These are phyloP conservation scores for Hippopotamus amphibius DNA, from an alignment of 2,113 vertebrate genomes.

Conservation along the genomic window DNA sequence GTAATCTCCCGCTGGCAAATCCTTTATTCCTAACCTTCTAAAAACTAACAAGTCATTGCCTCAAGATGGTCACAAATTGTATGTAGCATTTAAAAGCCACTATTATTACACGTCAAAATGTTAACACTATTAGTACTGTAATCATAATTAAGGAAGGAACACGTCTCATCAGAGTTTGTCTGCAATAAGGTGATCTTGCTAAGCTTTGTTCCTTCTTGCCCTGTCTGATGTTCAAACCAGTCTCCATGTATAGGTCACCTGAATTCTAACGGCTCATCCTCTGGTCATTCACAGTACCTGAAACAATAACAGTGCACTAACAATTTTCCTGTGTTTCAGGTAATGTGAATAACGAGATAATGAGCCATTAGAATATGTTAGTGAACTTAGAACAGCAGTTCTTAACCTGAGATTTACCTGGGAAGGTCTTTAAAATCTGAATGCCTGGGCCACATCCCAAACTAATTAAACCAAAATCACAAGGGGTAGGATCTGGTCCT, in stretches of 20 bases:
- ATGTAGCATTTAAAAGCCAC: neutral
- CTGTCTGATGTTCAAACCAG: neutral
- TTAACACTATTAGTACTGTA: neutral
- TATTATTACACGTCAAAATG: neutral
- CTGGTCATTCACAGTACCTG: neutral
- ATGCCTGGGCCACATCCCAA: neutral
- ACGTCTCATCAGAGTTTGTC: neutral
- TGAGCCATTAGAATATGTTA: neutral
- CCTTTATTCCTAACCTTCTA: neutral
- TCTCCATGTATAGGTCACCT: neutral
- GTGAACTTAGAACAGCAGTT: neutral
- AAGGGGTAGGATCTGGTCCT: neutral
- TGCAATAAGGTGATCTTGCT: neutral
- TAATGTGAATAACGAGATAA: neutral
- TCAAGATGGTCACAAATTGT: neutral
- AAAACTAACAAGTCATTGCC: neutral
- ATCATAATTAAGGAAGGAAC: neutral
- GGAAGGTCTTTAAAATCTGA: neutral
- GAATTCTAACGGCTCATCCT: neutral
- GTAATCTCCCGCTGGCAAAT: neutral
- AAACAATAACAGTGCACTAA: neutral
- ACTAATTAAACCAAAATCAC: constrained; percentile 6
- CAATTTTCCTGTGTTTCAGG: neutral
- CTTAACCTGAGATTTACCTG: neutral
- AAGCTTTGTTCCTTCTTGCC: neutral